phyloP scores from a whole-genome alignment of 2,888 invertebrate species.

The Aethes cnicana region DNA sequence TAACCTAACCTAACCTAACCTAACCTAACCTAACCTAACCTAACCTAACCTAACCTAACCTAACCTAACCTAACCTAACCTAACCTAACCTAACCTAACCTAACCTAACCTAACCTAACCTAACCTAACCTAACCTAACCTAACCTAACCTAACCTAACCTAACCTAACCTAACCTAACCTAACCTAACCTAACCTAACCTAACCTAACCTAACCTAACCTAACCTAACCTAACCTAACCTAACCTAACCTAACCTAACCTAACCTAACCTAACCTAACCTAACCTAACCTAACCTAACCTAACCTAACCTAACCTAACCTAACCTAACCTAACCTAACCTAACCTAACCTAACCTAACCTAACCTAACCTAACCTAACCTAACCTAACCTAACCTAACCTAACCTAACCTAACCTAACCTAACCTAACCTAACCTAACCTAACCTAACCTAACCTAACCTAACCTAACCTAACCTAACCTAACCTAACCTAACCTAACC shows the following conservation, averaged over 20 bases:
- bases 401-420: conserved; percentile 8
- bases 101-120: conserved; percentile 8
- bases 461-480: conserved; percentile 8
- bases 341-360: conserved; percentile 8
- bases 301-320: conserved; percentile 8
- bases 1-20: conserved; percentile 8
- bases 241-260: conserved; percentile 8
- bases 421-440: conserved; percentile 8
- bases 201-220: conserved; percentile 8
- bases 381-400: conserved; percentile 8
- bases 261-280: conserved; percentile 8
- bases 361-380: conserved; percentile 8
- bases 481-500: conserved; percentile 8
- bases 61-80: conserved; percentile 8
- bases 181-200: conserved; percentile 8
- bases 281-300: conserved; percentile 8
- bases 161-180: conserved; percentile 8
- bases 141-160: conserved; percentile 8
- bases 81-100: conserved; percentile 8
- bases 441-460: conserved; percentile 8
- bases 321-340: conserved; percentile 8
- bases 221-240: conserved; percentile 8
- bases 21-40: conserved; percentile 8
- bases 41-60: conserved; percentile 8
- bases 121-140: conserved; percentile 8